Evolutionary conservation across 2,113 vertebrate species (phyloP), one percentile per base, ranked within the genome.

Genomic region (Taxidea taxus): DNA sequence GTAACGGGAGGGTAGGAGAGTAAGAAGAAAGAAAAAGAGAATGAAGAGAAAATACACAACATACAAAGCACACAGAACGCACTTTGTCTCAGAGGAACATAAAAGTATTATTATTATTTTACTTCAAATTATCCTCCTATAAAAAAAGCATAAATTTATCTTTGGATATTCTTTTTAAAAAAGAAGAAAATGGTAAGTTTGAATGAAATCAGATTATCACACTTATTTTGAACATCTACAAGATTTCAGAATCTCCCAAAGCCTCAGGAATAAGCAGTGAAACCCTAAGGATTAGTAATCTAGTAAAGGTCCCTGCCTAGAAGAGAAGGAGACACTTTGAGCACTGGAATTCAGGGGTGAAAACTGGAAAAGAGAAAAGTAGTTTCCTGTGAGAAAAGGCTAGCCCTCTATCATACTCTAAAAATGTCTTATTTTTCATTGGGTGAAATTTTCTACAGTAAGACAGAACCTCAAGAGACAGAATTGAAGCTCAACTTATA

Each of bases 41-140:
- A 78, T 7, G 23, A 49, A 49, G 13, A 54, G 42, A 42, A 51
- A 34, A 21, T 3, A 56, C 34, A 49, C 4, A 88, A n/a, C 16
- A 68, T 68, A 68, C 64, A 68, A 68, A 68, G 34, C 7, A 68
- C 16, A 68, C 16, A 68, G 9, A 78, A 85, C 14, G 44, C 9
- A 51, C 47, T 82, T 86, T 15, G 4, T 44, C 16, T 87, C 37
- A 81, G 25, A 54, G 44, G 12, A 87, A 64, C 11, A 16, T 29
- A 87, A 91, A 92, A 72, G n/a, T 25, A 92, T 86, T 85, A n/a
- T 51, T 90, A 90, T 51, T 84, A 78, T 70, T 85, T 87, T 70
- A 88, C 31, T 77, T 86, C 20, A 84, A 68, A 58, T 85, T 49
- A 11, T 4, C 16, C 31, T 66, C 23, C 39, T 25, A 58, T 70